These are phyloP conservation scores for Coptodon bakossiorum DNA, from an alignment of 2,113 vertebrate species.

Conservation along the genomic window DNA sequence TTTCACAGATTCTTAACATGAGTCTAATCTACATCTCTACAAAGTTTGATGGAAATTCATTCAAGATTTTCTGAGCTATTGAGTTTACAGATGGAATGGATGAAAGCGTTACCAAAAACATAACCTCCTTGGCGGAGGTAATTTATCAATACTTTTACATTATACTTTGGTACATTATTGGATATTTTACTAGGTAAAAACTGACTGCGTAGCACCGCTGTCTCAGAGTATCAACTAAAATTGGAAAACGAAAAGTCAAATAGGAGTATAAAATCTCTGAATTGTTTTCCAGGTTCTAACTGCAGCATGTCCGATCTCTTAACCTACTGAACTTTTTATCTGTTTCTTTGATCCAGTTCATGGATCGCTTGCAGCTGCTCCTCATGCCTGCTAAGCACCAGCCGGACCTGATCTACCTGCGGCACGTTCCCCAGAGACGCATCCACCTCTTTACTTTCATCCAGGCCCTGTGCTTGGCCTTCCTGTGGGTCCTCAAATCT, in stretches of 20 bases:
- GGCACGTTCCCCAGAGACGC: conserved; percentile 90
- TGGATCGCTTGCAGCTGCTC: conserved; percentile 94
- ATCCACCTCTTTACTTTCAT: conserved; percentile 97
- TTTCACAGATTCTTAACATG: background rate
- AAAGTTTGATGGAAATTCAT: background rate
- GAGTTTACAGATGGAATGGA: background rate
- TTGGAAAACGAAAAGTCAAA: background rate
- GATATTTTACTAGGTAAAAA: background rate
- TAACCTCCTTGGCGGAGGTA: background rate
- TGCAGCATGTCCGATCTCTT: background rate
- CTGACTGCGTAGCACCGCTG: background rate
- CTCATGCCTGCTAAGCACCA: conserved; percentile 98
- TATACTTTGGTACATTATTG: background rate
- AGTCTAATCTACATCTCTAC: background rate
- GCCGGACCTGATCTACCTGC: conserved; percentile 96
- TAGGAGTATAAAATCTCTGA: background rate
- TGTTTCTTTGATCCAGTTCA: conserved; percentile 75
- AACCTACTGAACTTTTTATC: background rate
- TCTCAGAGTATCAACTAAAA: background rate
- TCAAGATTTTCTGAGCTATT: background rate
- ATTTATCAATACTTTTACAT: background rate
- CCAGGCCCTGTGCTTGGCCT: conserved; percentile 87
- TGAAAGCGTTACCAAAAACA: background rate
- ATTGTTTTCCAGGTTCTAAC: background rate
- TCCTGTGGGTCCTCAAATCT: conserved; percentile 97